phyloP scores from a whole-genome alignment of 2,888 invertebrate species.

The Celastrina argiolus region DNA sequence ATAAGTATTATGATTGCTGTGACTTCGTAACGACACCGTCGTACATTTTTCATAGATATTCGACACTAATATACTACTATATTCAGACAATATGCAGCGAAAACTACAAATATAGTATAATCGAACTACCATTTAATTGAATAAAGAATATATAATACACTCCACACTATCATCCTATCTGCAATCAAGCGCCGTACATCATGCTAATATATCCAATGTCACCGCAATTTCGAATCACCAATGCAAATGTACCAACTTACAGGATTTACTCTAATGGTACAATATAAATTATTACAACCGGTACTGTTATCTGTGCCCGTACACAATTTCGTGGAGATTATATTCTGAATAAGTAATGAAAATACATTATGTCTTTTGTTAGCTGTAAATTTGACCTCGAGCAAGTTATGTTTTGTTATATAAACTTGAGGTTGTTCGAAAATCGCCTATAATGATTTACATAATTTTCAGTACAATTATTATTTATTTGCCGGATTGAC shows the following conservation, averaged over 20 bases:
- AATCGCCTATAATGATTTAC: too few species aligned
- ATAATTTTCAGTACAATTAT: too few species aligned
- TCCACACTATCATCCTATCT: slow-evolving; percentile 33
- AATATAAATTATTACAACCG: slow-evolving; percentile 68
- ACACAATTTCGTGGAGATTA: slow-evolving; percentile 71
- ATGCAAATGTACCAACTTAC: slow-evolving; percentile 68
- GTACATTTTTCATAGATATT: too few species aligned
- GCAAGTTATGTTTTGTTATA: background rate
- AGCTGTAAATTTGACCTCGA: slow-evolving; percentile 31
- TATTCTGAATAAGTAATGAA: slow-evolving; percentile 64
- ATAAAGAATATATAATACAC: background rate
- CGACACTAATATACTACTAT: background rate
- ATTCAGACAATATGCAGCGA: background rate
- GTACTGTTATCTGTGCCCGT: slow-evolving; percentile 66
- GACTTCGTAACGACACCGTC: too few species aligned
- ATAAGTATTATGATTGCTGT: too few species aligned
- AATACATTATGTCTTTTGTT: slow-evolving; percentile 45
- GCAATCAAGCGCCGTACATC: slow-evolving; percentile 71
- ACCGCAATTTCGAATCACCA: slow-evolving; percentile 70
- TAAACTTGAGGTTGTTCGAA: too few species aligned
- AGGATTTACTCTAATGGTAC: slow-evolving; percentile 62
- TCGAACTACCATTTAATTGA: background rate
- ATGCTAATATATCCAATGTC: slow-evolving; percentile 73
- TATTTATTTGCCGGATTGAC: too few species aligned
- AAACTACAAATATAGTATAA: background rate